Evolutionary conservation across 2,113 vertebrate species (phyloP).

Genomic region (cattle (Bos taurus)): DNA sequence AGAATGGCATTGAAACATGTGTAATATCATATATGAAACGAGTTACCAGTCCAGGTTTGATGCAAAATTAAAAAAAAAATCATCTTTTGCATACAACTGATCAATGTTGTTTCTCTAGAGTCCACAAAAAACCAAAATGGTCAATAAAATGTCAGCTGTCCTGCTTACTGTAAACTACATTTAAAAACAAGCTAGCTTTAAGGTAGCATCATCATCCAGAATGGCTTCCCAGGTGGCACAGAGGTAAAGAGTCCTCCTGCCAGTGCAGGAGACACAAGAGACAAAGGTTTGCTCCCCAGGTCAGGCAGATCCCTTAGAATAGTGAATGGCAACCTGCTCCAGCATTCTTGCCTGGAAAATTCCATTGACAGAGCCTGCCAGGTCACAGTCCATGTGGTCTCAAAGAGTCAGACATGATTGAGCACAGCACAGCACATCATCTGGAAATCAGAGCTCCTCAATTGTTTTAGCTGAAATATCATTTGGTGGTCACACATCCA

Average conservation of each 20-base stretch:
- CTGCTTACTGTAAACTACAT: background rate
- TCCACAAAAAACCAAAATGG: background rate
- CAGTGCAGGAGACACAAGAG: background rate
- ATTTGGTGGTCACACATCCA: background rate
- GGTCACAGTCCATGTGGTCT: background rate
- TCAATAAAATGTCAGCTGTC: constrained; percentile 28
- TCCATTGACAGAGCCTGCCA: background rate
- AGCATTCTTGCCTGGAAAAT: background rate
- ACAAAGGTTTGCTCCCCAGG: too few species aligned
- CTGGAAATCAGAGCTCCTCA: constrained; percentile 11
- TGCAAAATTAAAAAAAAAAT: background rate
- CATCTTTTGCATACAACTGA: constrained; percentile 1
- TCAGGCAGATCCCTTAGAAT: background rate
- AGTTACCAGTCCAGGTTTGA: too few species aligned
- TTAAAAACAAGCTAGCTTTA: background rate
- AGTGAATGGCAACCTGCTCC: background rate
- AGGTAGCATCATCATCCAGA: background rate
- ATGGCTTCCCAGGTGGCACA: background rate
- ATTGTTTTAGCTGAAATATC: background rate
- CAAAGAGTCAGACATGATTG: background rate
- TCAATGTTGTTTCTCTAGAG: background rate
- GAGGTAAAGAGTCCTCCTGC: background rate
- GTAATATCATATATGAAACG: too few species aligned
- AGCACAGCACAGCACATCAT: background rate
- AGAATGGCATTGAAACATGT: too few species aligned